Evolutionary conservation across 2,888 invertebrate genomes (phyloP).

Genomic region (Andrena dorsata): DNA sequence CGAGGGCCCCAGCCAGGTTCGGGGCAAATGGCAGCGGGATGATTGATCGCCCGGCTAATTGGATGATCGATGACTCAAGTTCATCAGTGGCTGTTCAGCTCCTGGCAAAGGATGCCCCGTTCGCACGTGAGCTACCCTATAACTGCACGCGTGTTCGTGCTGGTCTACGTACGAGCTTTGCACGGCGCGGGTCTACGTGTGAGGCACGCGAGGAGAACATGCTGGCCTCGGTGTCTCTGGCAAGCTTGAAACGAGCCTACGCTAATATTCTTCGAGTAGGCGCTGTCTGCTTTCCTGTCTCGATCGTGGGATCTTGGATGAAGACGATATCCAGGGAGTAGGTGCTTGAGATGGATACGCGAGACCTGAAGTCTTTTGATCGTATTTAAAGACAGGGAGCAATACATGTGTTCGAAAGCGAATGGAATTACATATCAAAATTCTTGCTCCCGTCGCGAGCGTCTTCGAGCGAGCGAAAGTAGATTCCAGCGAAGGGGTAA

Average conservation of each 20-base stretch:
- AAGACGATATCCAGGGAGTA: too few relatives aligned
- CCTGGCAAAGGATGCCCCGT: slow-evolving; percentile 71
- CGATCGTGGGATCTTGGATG: too few relatives aligned
- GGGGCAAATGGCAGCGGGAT: slow-evolving; percentile 87
- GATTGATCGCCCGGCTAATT: slow-evolving; percentile 92
- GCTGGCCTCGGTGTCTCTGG: slow-evolving; percentile 56
- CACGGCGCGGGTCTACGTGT: slow-evolving; percentile 1
- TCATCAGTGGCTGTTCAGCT: slow-evolving; percentile 79
- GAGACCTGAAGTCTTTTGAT: too few relatives aligned
- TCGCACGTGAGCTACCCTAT: slow-evolving; percentile 66
- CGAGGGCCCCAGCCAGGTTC: slow-evolving; percentile 70
- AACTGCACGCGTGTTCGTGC: slow-evolving; percentile 18
- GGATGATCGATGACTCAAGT: slow-evolving; percentile 90
- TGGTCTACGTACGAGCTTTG: slow-evolving; percentile 18
- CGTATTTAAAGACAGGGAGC: too few relatives aligned
- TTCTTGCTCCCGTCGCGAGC: slow-evolving; percentile 21
- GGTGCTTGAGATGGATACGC: too few relatives aligned
- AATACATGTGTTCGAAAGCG: too few relatives aligned
- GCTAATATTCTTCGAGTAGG: slow-evolving; percentile 58
- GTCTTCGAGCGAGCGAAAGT: slow-evolving; percentile 43
- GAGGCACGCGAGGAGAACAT: slow-evolving; percentile 44
- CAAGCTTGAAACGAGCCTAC: slow-evolving; percentile 52
- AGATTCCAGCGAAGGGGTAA: slow-evolving; percentile 50
- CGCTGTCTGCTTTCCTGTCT: background rate
- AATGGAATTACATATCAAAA: slow-evolving; percentile 11